phyloP scores from a whole-genome alignment of 2,888 invertebrate genomes.

The Entomobrya proxima region DNA sequence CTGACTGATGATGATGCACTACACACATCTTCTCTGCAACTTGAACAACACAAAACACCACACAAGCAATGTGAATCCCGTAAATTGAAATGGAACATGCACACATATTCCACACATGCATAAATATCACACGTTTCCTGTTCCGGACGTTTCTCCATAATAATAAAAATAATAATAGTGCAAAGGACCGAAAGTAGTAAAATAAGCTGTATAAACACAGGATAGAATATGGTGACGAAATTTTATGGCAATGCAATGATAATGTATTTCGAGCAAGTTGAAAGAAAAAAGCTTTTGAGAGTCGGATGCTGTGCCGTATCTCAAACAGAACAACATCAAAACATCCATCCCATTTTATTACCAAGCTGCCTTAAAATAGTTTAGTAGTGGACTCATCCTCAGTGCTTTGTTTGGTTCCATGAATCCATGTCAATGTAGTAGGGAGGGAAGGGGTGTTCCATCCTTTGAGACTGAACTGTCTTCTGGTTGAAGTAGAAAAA shows the following conservation, averaged over 20 bases:
- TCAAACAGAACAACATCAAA: conserved; percentile 21
- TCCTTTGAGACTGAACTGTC: conserved; percentile 27
- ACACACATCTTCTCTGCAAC: conserved; percentile 8
- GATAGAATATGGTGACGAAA: background rate
- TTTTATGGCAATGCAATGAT: background rate
- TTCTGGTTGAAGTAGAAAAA: conserved; percentile 7
- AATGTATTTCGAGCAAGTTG: background rate
- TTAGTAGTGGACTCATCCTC: background rate
- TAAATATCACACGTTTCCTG: conserved; percentile 45
- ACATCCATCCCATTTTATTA: background rate
- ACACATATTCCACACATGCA: background rate
- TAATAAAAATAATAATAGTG: background rate
- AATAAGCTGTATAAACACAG: background rate
- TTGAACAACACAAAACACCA: background rate
- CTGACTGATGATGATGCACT: conserved; percentile 49
- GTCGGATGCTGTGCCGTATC: conserved; percentile 40
- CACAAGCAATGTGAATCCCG: background rate
- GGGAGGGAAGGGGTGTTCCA: conserved; percentile 28
- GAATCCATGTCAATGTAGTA: background rate
- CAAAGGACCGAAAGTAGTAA: background rate
- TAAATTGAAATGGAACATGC: background rate
- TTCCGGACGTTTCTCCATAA: conserved; percentile 23
- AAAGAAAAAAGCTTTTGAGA: conserved; percentile 20
- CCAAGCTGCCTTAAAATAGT: background rate
- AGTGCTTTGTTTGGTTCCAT: background rate